Conservation (phyloP, 2,888 invertebrate species). For the Coleophora deauratella region DNA sequence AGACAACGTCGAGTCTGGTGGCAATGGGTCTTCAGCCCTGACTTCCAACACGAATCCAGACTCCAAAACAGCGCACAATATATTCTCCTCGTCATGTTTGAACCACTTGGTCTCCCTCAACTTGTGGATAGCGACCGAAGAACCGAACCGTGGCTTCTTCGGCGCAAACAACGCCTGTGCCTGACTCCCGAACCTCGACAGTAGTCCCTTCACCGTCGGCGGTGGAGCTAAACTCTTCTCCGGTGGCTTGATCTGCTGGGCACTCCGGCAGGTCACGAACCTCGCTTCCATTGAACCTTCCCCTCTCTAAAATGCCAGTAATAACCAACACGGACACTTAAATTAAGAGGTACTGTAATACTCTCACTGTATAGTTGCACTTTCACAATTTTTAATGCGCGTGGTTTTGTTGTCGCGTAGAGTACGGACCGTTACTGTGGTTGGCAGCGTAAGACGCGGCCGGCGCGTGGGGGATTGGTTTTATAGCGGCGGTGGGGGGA, state of each 20-base stretch:
- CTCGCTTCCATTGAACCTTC: conserved; percentile 74
- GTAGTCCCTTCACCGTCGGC: conserved; percentile 66
- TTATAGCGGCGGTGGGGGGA: conserved; percentile 41
- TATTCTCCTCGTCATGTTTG: conserved; percentile 79
- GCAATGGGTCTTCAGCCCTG: conserved; percentile 63
- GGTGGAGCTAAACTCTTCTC: conserved; percentile 68
- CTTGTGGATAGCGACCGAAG: conserved; percentile 81
- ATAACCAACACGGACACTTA: conserved; percentile 48
- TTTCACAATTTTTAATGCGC: conserved; percentile 66
- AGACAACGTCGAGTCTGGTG: conserved; percentile 57
- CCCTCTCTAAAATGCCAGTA: conserved; percentile 47
- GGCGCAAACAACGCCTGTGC: conserved; percentile 70
- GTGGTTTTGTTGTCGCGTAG: conserved; percentile 38
- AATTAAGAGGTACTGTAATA: conserved; percentile 34
- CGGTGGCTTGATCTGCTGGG: conserved; percentile 72
- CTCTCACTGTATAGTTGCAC: conserved; percentile 64
- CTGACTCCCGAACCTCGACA: conserved; percentile 71
- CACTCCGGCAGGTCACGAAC: conserved; percentile 72
- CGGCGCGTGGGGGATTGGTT: conserved; percentile 50
- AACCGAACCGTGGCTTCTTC: conserved; percentile 72
- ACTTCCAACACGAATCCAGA: conserved; percentile 82
- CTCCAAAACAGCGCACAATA: conserved; percentile 81
- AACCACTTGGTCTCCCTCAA: conserved; percentile 85
- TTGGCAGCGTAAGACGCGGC: conserved; percentile 61
- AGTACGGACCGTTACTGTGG: conserved; percentile 47